Evolutionary conservation across 2,888 invertebrate genomes (phyloP), one percentile per base, ranked within the genome.

Genomic region (Metellina segmentata): DNA sequence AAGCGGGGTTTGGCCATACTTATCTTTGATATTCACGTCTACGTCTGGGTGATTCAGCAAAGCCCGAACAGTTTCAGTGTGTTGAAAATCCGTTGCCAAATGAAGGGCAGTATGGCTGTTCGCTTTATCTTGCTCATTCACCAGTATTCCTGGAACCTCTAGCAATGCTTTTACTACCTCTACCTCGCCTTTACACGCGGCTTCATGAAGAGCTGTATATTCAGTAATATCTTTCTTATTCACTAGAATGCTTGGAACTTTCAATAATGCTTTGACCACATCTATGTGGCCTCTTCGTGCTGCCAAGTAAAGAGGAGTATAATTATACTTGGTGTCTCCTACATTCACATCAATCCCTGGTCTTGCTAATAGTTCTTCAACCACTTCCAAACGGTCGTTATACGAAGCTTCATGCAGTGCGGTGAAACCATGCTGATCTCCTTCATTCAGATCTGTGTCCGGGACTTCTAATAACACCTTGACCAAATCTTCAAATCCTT

Each of bases 101-200:
- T 88, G 88, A 9, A 81, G 75, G 8, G 88, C 69, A 4, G 88
- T 88, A n/a, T 81, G 81, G 19, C n/a, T n/a, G 71, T 88, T 61
- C 11, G 5, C 0, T 13, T 49, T 8, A 51, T 88, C 88, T n/a
- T 88, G 81, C 48, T 81, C 53, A 71, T 88, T 88, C 9, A 88
- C 52, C 72, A 51, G 49, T 72, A 88, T 72, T 49, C 88, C 81
- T 7, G 61, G 77, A 6, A n/a, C 71, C 2, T 72, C 19, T 19
- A 88, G 51, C 16, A 88, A 52, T 8, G 52, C 19, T 51, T 69
- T n/a, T 7, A 81, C 81, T 2, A 81, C 49, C 0, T 88, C 81
- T 70, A 19, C 11, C 7, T 71, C 48, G 9, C 88, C 88, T 34
- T 16, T 49, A 20, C 48, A 9, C 1, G 70, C 81, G 0, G 88